Evolutionary conservation across 2,888 invertebrate genomes (phyloP).

Genomic region (Girardia tigrina): DNA sequence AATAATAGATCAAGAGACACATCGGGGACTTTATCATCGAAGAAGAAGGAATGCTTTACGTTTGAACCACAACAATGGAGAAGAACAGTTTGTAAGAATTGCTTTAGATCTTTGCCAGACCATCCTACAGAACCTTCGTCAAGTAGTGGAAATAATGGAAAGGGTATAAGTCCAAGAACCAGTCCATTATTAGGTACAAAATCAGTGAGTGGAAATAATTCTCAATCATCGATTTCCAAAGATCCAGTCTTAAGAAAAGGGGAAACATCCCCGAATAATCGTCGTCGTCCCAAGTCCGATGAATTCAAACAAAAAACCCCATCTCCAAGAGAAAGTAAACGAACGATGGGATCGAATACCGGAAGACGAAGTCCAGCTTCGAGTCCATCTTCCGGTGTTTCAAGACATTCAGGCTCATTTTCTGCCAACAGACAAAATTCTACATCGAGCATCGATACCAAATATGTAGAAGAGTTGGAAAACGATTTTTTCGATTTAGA

Average conservation of each 20-base stretch:
- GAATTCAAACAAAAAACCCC: slow-evolving; percentile 29
- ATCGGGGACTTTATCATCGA: not conserved
- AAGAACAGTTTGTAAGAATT: slow-evolving; percentile 50
- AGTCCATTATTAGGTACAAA: slow-evolving; percentile 8
- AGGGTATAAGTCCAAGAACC: slow-evolving; percentile 21
- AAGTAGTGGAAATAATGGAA: slow-evolving; percentile 21
- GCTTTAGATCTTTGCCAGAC: slow-evolving; percentile 44
- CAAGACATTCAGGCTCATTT: not conserved
- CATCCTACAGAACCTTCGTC: slow-evolving; percentile 38
- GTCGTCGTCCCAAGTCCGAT: not conserved
- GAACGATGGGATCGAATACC: not conserved
- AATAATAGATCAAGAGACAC: not conserved
- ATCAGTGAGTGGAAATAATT: not conserved
- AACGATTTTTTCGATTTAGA: slow-evolving; percentile 30
- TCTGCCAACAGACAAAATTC: slow-evolving; percentile 16
- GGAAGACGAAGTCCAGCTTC: not conserved
- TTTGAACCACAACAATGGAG: slow-evolving; percentile 51
- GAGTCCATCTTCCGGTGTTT: slow-evolving; percentile 7
- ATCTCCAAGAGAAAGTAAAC: slow-evolving; percentile 28
- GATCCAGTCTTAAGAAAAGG: slow-evolving; percentile 7
- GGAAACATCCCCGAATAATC: not conserved
- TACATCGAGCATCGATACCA: slow-evolving; percentile 32
- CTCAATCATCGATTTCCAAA: not conserved
- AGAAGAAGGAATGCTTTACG: slow-evolving; percentile 40
- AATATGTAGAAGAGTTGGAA: slow-evolving; percentile 30